phyloP scores from a whole-genome alignment of 2,797 vertebrate species.

The Melanotaenia parkinsoni region DNA sequence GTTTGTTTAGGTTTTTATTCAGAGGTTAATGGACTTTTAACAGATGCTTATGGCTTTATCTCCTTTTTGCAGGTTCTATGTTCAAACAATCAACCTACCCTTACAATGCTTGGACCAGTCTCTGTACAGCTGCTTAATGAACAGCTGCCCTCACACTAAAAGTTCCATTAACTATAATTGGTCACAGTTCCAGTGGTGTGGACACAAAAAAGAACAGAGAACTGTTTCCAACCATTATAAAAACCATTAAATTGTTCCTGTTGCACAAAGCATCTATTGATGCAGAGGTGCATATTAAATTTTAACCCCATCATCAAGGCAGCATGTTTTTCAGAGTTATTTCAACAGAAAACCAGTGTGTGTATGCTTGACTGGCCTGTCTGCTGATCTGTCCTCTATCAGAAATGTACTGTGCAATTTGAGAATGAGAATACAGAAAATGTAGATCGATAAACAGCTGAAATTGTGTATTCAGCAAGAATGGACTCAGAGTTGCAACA shows the following conservation, averaged over 20 bases:
- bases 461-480: not conserved
- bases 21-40: not conserved
- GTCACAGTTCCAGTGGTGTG: not conserved
- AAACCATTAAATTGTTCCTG: not conserved
- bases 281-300: not conserved
- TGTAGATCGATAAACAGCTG: not conserved
- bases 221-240: not conserved
- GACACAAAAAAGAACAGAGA: not conserved
- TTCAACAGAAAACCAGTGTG: not conserved
- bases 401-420: not conserved
- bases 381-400: not conserved
- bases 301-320: not conserved
- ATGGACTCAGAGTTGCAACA: too few species aligned
- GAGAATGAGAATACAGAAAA: not conserved
- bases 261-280: not conserved
- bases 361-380: not conserved
- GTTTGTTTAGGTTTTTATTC: not conserved
- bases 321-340: not conserved
- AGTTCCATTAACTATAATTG: too few species aligned
- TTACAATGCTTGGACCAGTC: not conserved
- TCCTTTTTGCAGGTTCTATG: not conserved
- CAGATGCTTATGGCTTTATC: not conserved
- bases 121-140: not conserved
- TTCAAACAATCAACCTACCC: too few species aligned
- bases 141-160: not conserved